Conservation (phyloP, 1,140 invertebrate species). For the Polypedilum pembai region DNA sequence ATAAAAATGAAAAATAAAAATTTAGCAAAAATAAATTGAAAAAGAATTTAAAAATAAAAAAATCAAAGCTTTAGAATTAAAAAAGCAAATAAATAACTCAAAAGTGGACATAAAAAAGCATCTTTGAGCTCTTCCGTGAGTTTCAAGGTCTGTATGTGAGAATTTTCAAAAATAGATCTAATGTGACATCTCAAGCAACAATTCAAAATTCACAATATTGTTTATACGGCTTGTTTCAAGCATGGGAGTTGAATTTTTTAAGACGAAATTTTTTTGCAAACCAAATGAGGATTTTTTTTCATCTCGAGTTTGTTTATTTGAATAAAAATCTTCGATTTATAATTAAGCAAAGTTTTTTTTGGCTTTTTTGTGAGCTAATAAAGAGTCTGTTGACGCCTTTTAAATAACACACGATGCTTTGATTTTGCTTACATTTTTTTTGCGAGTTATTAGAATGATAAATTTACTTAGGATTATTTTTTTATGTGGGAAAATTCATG, state of each 20-base stretch:
- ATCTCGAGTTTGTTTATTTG: too few relatives aligned
- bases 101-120: background rate
- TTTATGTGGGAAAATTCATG: too few relatives aligned
- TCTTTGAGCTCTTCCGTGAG: background rate
- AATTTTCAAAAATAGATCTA: slow-evolving; percentile 19
- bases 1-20: too few relatives aligned
- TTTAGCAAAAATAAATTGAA: too few relatives aligned
- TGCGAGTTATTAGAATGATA: too few relatives aligned
- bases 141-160: background rate
- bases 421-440: too few relatives aligned
- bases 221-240: background rate
- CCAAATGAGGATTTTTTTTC: background rate
- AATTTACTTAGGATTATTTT: too few relatives aligned
- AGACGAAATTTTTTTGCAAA: background rate
- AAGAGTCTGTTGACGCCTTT: background rate
- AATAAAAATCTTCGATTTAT: background rate
- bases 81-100: background rate
- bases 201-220: background rate
- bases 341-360: background rate
- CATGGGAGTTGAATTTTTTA: slow-evolving; percentile 4
- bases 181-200: background rate
- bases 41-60: background rate
- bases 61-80: background rate
- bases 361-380: background rate
- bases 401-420: background rate